Evolutionary conservation across 1,140 invertebrate genomes (phyloP).

Genomic region (Eumaeus atala): DNA sequence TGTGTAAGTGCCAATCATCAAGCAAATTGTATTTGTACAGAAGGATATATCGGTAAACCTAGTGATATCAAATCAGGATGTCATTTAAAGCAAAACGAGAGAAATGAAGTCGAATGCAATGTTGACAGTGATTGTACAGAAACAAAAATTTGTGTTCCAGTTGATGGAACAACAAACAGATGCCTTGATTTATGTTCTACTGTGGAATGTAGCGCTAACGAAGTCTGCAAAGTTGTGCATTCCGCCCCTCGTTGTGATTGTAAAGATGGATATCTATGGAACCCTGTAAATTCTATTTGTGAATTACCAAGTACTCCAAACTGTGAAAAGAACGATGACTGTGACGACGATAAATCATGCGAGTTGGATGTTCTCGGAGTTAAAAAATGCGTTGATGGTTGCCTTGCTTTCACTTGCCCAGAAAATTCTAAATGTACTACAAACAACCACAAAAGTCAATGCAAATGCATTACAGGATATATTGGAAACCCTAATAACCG

Average conservation of each 20-base stretch:
- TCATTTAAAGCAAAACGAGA: constrained; percentile 77
- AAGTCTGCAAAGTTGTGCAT: constrained; percentile 81
- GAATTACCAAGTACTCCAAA: constrained; percentile 90
- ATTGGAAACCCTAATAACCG: constrained; percentile 92
- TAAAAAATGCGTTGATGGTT: constrained; percentile 86
- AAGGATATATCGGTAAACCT: constrained; percentile 87
- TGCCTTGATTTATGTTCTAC: constrained; percentile 87
- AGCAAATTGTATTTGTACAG: constrained; percentile 88
- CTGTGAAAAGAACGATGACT: constrained; percentile 83
- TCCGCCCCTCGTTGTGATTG: constrained; percentile 85
- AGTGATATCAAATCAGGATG: constrained; percentile 85
- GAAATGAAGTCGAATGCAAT: constrained; percentile 77
- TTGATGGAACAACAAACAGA: constrained; percentile 76
- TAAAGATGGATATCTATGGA: constrained; percentile 84
- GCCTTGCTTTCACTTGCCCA: constrained; percentile 86
- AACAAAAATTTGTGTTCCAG: constrained; percentile 76
- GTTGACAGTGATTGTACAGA: constrained; percentile 81
- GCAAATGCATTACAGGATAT: constrained; percentile 86
- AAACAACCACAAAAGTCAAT: constrained; percentile 82
- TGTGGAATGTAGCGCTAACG: constrained; percentile 86
- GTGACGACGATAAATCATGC: constrained; percentile 80
- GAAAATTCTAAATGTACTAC: constrained; percentile 87
- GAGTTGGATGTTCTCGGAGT: constrained; percentile 88
- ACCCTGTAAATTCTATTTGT: constrained; percentile 85
- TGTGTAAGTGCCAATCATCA: constrained; percentile 88